phyloP scores from a whole-genome alignment of 2,113 vertebrate genomes.

The Campylorhamphus procurvoides region DNA sequence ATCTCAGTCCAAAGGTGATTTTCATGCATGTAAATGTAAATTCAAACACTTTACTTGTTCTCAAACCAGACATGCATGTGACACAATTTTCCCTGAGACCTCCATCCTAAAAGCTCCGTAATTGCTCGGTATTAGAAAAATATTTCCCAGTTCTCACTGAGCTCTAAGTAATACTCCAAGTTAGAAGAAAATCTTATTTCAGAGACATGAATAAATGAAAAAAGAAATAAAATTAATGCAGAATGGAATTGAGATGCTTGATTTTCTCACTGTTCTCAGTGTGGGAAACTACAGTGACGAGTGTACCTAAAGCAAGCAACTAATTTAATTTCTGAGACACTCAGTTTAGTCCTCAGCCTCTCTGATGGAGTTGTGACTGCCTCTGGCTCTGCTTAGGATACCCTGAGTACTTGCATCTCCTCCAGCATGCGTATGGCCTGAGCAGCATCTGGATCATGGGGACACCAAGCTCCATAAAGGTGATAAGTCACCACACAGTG shows the following conservation, averaged over 20 bases:
- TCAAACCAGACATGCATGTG: background rate
- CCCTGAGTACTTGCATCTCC: background rate
- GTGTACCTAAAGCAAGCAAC: background rate
- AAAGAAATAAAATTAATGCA: background rate
- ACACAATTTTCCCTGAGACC: background rate
- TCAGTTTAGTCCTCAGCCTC: background rate
- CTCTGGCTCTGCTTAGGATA: background rate
- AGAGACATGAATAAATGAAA: background rate
- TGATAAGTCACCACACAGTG: background rate
- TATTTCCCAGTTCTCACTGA: background rate
- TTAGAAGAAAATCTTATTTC: background rate
- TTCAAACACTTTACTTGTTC: conserved; percentile 6
- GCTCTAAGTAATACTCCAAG: background rate
- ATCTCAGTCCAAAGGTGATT: conserved; percentile 10
- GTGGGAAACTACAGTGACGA: background rate
- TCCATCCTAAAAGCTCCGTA: background rate
- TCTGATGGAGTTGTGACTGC: background rate
- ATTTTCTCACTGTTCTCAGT: background rate
- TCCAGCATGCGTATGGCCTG: background rate
- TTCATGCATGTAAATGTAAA: conserved; percentile 7
- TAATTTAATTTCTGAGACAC: background rate
- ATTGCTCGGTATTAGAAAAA: background rate
- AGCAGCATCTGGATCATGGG: background rate
- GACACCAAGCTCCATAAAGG: background rate
- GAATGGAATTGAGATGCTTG: background rate